Base-by-base conservation (phyloP, 2,888 invertebrate genomes). In the Penaeus monodon region DNA sequence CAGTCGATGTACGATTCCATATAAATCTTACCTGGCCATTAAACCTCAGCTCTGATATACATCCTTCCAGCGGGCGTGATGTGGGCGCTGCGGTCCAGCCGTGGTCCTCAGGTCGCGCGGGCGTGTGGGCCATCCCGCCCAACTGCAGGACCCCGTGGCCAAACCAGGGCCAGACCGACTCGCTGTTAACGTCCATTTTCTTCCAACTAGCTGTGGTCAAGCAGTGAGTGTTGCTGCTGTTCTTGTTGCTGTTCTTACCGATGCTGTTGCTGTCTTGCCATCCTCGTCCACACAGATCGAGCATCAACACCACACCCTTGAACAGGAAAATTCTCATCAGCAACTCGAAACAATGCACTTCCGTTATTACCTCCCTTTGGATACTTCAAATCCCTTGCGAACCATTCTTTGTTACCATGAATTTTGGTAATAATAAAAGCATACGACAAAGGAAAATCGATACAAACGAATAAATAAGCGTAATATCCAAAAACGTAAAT, bases 21-120 rank as follows among this genome's bases (percentile, higher is more conserved):
- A 57, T 64, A 57, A 57, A 57, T 57, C 78, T 78, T 64, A 78
- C 78, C 78, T 78, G 78, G 64, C 78, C 78, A 63, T 78, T 78
- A 10, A 78, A 33, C 24, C 63, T 78, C n/a, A 78, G 63, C 29
- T 78, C 29, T 20, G 78, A 78, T 29, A 78, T 12, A n/a, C 78
- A 78, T 64, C 78, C 78, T 24, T 27, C 78, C 38, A 78, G 64
- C 22, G 78, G 63, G 27, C 57, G 38, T 63, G 64, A 64, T 63
- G 57, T 27, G 63, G 78, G 24, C 63, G 22, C 29, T 14, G n/a
- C 27, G 20, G 38, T 33, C 27, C 64, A 33, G 64, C 29, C 33
- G 78, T 63, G 29, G 63, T 63, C 29, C 64, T 24, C 44, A 4
- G 49, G n/a, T 17, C 57, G 49, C 77, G 29, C 14, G 78, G 17